Conservation (phyloP, 2,888 invertebrate genomes). For the Ceramica pisi region DNA sequence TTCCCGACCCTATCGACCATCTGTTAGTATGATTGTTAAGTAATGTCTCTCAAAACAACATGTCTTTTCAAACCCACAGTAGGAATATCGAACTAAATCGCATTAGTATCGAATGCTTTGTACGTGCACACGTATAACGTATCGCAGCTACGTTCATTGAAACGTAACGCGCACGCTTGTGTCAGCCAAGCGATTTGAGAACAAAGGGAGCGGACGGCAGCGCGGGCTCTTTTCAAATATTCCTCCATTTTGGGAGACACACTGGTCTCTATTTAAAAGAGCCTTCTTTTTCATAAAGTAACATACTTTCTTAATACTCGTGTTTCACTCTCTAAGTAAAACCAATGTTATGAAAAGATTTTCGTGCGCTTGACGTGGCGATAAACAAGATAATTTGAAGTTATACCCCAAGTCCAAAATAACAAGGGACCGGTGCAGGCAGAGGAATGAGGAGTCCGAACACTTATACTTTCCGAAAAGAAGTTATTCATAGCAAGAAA, state of each 20-base stretch:
- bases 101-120: constrained; percentile 12
- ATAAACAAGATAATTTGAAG: too few relatives aligned
- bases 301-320: neutral
- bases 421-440: too few relatives aligned
- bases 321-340: neutral
- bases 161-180: constrained; percentile 63
- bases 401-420: too few relatives aligned
- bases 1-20: neutral
- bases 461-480: too few relatives aligned
- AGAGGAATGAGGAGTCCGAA: too few relatives aligned
- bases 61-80: neutral
- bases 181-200: constrained; percentile 72
- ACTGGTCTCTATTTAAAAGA: constrained; percentile 36
- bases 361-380: too few relatives aligned
- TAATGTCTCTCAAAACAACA: neutral
- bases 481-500: too few relatives aligned
- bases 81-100: neutral
- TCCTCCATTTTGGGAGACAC: constrained; percentile 64
- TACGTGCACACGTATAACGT: constrained; percentile 7
- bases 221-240: constrained; percentile 77
- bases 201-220: constrained; percentile 73
- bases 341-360: too few relatives aligned
- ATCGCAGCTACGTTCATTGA: constrained; percentile 55
- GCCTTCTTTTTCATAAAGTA: neutral
- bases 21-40: neutral